Evolutionary conservation across 1,140 invertebrate species (phyloP).

Genomic region (Heliconius eleuchia): DNA sequence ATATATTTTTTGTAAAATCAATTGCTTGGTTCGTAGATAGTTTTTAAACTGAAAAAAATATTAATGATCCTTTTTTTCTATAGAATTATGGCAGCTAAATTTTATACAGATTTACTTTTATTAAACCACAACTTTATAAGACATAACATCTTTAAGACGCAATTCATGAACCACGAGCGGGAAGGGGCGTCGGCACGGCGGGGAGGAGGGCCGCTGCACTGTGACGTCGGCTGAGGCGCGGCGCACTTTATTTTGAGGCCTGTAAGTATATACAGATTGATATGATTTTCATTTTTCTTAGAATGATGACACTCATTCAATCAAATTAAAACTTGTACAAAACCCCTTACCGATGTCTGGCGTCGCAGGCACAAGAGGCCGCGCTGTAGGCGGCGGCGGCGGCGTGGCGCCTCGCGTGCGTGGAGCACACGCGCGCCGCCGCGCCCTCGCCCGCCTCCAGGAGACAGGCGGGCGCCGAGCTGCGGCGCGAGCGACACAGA

Average conservation of each 20-base stretch:
- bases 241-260: constrained; percentile 20
- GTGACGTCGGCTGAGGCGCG: constrained; percentile 45
- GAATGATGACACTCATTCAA: no score
- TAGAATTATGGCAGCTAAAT: not conserved
- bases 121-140: constrained; percentile 14
- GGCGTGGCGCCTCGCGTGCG: constrained; percentile 59
- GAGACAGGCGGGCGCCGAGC: constrained; percentile 52
- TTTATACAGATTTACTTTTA: not conserved
- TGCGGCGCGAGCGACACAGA: constrained; percentile 54
- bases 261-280: not conserved
- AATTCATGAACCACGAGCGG: constrained; percentile 67
- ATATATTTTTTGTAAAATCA: no score
- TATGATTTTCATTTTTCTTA: not conserved
- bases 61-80: no score
- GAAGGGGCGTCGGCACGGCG: constrained; percentile 64
- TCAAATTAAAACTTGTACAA: not conserved
- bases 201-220: constrained; percentile 34
- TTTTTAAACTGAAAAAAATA: no score
- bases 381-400: constrained; percentile 53
- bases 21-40: no score
- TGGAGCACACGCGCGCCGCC: constrained; percentile 49
- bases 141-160: constrained; percentile 38
- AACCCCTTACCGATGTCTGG: constrained; percentile 51
- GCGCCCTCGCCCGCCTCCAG: constrained; percentile 22
- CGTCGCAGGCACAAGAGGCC: constrained; percentile 59